Base-by-base conservation (phyloP, 1,140 invertebrate species). In the Papilio helenus region DNA sequence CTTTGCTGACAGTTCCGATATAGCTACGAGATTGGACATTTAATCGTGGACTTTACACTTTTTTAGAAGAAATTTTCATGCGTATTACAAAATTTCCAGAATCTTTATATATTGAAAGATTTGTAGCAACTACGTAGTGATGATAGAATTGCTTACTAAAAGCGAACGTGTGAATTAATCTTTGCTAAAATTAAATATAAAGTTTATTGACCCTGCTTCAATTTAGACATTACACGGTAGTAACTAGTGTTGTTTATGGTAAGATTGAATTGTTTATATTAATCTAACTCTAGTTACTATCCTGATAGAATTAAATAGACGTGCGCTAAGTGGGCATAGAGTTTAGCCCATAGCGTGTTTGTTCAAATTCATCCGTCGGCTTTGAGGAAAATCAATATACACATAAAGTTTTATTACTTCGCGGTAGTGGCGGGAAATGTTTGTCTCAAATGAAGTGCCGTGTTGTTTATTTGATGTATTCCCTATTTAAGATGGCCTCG, bases 311-410 rank as follows among this genome's bases (percentile, higher is more conserved):
- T 26, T 61, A 26, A 61, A 26, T 61, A 39, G 23, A 18, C 18
- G 34, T 39, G 34, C 58, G 58, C 26, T 61, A 61, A 61, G 23
- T 26, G 23, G 3, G 23, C 58, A 61, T 26, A 61, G 58, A 26
- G 55, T 10, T 61, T 61, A 10, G 58, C 4, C 26, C 3, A 16
- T 68, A 3, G 23, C 26, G 61, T 29, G 61, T 68, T 68, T 68
- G 34, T 68, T 68, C 61, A 16, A 68, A 68, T 68, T 68, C 26
- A 68, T 68, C 26, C 26, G 26, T 16, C 61, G 26, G 61, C 61
- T 68, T 68, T 68, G 61, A 68, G 61, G 61, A 68, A 68, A 68
- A 68, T 68, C 61, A 68, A 68, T 68, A 68, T 29, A 68, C 61
- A 68, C 26, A 68, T 68, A 68, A 68, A 68, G 12, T 68, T 29